phyloP scores from a whole-genome alignment of 2,888 invertebrate species.

The Clanis bilineata region DNA sequence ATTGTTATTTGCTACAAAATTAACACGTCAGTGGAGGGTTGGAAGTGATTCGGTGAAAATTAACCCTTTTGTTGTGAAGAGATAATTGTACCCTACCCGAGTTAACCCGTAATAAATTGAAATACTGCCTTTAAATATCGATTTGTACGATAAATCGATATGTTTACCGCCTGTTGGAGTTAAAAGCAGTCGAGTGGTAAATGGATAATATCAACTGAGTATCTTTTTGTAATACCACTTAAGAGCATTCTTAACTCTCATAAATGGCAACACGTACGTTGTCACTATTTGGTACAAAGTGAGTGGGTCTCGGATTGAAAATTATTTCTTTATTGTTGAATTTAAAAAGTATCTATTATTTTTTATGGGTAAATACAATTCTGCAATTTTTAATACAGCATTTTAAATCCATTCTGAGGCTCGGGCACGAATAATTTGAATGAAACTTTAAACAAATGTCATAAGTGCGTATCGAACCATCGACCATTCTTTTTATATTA shows the following conservation, averaged over 20 bases:
- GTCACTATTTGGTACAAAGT: no score
- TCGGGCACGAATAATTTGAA: no score
- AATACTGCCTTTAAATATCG: conserved; percentile 35
- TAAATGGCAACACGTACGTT: not conserved
- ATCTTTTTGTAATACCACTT: not conserved
- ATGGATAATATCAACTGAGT: not conserved
- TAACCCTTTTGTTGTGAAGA: conserved; percentile 59
- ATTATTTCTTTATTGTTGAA: no score
- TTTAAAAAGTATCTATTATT: no score
- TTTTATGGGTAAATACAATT: no score
- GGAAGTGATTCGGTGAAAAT: conserved; percentile 53
- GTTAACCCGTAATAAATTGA: conserved; percentile 66
- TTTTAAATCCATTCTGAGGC: no score
- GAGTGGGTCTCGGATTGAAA: no score
- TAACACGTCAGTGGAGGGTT: conserved; percentile 69
- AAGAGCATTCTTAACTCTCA: not conserved
- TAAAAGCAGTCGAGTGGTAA: not conserved
- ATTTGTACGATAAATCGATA: conserved; percentile 47
- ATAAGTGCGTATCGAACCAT: no score
- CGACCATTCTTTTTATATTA: no score
- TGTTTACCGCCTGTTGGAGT: conserved; percentile 19
- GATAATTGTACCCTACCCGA: conserved; percentile 42
- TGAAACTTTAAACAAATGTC: no score
- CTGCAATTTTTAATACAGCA: no score
- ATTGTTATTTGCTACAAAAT: conserved; percentile 62